A percentile compares a stretch with the other conserved stretches of the same genome.
phyloP scores from a whole-genome alignment of 2,113 vertebrate species.

The Erythrolamprus reginae region DNA sequence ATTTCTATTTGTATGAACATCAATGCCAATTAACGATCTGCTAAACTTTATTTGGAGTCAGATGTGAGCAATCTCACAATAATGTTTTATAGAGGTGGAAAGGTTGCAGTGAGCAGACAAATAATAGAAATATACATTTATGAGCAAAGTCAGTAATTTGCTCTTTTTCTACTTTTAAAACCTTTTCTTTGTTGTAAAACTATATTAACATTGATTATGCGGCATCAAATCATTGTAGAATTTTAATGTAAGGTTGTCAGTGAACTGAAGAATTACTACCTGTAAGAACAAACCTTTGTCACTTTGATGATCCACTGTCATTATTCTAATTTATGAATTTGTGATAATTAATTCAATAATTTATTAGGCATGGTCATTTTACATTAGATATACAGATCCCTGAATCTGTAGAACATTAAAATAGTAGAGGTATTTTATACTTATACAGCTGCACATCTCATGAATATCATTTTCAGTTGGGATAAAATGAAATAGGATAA shows the following conservation, averaged over 20 bases:
- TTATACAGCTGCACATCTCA: not conserved
- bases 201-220: not conserved
- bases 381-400: not conserved
- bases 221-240: not conserved
- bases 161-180: not conserved
- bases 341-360: not conserved
- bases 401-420: not conserved
- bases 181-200: not conserved
- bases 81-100: not conserved
- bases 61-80: not conserved
- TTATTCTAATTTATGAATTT: not conserved
- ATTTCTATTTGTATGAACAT: not conserved
- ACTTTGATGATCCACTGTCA: not conserved
- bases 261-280: not conserved
- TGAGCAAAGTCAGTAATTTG: not conserved
- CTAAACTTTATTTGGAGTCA: not conserved
- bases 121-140: not conserved
- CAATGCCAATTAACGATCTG: not conserved
- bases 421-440: not conserved
- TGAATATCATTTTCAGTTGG: not conserved
- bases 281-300: too few species aligned
- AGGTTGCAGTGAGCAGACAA: not conserved
- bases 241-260: not conserved
- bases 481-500: not conserved
- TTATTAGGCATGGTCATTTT: not conserved